phyloP scores from a whole-genome alignment of 2,113 vertebrate genomes.

The Heterotilapia buettikoferi region DNA sequence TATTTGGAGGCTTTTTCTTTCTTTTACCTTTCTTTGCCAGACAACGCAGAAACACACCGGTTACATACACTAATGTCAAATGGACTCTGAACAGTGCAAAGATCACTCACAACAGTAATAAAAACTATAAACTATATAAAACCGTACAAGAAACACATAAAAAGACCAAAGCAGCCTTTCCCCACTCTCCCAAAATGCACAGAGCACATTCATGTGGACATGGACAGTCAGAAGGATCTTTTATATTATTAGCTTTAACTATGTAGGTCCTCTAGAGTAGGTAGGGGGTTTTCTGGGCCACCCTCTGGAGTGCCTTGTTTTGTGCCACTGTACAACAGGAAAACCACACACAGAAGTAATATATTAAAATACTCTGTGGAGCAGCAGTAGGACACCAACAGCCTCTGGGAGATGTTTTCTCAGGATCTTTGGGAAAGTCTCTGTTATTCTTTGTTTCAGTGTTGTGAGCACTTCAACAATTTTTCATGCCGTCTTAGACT shows the following conservation, averaged over 20 bases:
- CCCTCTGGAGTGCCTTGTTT: neutral
- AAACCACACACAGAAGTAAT: neutral
- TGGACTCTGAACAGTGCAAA: neutral
- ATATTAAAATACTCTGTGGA: neutral
- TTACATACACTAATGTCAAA: neutral
- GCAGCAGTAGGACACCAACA: neutral
- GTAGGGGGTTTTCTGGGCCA: neutral
- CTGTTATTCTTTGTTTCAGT: neutral
- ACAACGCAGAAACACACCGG: too few species aligned
- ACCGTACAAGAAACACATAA: neutral
- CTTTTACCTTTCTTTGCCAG: too few species aligned
- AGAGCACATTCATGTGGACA: neutral
- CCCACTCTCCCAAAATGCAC: neutral
- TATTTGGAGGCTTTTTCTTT: too few species aligned
- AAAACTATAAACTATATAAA: neutral
- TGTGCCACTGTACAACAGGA: neutral
- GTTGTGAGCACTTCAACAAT: neutral
- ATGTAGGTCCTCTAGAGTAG: neutral
- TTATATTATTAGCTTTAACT: neutral
- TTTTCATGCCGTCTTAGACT: neutral
- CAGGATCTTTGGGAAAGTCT: neutral
- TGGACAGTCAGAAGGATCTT: neutral
- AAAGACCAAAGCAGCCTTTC: neutral
- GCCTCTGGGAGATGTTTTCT: neutral
- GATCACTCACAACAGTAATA: neutral